Evolutionary conservation across 2,797 vertebrate genomes (phyloP).

Genomic region (Sparidentex hasta): DNA sequence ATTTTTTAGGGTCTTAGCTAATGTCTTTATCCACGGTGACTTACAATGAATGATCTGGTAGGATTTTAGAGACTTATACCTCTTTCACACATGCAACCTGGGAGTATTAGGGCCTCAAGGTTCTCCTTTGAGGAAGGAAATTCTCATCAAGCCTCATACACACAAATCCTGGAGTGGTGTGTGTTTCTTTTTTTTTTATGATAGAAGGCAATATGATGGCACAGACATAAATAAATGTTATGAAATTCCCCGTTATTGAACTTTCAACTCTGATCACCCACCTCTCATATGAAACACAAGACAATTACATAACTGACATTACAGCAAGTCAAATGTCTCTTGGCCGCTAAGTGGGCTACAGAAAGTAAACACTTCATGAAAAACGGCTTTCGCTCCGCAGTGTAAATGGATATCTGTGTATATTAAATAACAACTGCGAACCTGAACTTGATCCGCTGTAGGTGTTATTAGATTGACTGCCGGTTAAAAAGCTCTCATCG

Average conservation of each 20-base stretch:
- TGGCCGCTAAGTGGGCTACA: not conserved
- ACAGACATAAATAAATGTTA: not conserved
- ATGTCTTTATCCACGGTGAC: constrained; percentile 39
- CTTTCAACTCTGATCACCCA: constrained; percentile 1
- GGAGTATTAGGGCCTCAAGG: constrained; percentile 6
- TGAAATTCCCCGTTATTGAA: constrained; percentile 2
- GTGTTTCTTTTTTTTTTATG: constrained; percentile 4
- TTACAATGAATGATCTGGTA: constrained; percentile 9
- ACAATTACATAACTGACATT: not conserved
- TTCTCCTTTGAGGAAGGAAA: constrained; percentile 15
- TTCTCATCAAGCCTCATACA: not conserved
- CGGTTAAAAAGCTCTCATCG: constrained; percentile 9
- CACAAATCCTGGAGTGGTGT: not conserved
- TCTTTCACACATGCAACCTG: not conserved
- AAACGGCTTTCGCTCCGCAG: not conserved
- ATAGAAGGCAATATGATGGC: not conserved
- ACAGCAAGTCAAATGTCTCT: not conserved
- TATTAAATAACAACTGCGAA: not conserved
- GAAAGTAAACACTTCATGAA: constrained; percentile 15
- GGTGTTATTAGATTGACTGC: constrained; percentile 14
- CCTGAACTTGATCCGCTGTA: constrained; percentile 24
- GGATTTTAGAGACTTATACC: not conserved
- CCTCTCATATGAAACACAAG: constrained; percentile 8
- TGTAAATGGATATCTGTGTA: constrained; percentile 9
- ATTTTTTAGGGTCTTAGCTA: constrained; percentile 27